Evolutionary conservation across 1,140 invertebrate genomes (phyloP).

Genomic region (Sminthurides bifidus): DNA sequence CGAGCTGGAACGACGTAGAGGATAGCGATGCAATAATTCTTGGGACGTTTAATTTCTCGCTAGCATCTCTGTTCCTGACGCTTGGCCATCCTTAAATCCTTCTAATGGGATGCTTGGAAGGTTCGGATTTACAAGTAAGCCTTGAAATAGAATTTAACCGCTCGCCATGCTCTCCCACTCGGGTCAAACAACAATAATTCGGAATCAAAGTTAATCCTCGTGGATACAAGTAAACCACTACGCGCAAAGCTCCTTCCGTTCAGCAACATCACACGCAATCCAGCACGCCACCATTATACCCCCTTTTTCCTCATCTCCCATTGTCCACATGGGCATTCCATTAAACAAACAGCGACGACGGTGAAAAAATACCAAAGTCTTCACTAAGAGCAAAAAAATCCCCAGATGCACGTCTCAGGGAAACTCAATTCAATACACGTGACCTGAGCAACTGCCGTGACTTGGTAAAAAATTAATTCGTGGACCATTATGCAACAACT

Average conservation of each 20-base stretch:
- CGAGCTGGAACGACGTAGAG: neutral
- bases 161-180: neutral
- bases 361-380: too few relatives aligned
- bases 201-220: slow-evolving; percentile 17
- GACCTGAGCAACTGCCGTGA: too few relatives aligned
- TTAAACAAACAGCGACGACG: too few relatives aligned
- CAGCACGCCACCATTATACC: neutral
- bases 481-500: too few relatives aligned
- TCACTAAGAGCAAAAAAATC: too few relatives aligned
- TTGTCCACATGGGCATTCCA: slow-evolving; percentile 9
- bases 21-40: neutral
- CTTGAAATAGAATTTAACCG: slow-evolving; percentile 16
- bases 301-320: slow-evolving; percentile 9
- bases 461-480: too few relatives aligned
- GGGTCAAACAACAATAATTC: slow-evolving; percentile 21
- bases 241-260: too few relatives aligned
- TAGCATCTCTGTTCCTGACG: neutral
- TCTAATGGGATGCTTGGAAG: too few relatives aligned
- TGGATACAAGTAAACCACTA: slow-evolving; percentile 18
- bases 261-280: slow-evolving; percentile 28
- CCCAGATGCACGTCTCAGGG: too few relatives aligned
- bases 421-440: too few relatives aligned
- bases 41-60: neutral
- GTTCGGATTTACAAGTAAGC: neutral
- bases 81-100: too few relatives aligned